A percentile compares a stretch with the other conserved stretches of the same genome.
Conservation (phyloP, 2,888 invertebrate species). For the Fragum fragum region DNA sequence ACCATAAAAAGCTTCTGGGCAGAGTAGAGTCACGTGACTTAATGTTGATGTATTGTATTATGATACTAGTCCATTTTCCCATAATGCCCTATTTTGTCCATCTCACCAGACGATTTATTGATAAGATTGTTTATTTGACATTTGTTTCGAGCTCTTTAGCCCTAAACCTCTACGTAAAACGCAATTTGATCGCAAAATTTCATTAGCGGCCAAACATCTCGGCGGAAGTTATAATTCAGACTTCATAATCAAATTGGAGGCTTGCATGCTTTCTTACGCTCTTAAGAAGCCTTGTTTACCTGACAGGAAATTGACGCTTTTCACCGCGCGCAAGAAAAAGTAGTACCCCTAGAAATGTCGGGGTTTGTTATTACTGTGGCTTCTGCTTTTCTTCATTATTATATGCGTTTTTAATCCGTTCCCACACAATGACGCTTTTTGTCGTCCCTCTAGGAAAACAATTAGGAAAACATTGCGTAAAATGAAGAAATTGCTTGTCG, state of each 20-base stretch:
- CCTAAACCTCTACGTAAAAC: conserved; percentile 35
- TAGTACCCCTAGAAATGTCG: neutral
- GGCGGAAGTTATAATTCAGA: conserved; percentile 61
- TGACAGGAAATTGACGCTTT: conserved; percentile 45
- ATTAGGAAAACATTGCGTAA: no score
- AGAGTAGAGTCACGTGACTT: conserved; percentile 12
- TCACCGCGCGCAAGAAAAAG: conserved; percentile 12
- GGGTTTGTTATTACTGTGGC: neutral
- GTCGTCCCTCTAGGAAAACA: no score
- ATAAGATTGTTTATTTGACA: conserved; percentile 59
- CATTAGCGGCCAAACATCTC: conserved; percentile 54
- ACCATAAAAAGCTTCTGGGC: conserved; percentile 4
- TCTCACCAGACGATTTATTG: conserved; percentile 51
- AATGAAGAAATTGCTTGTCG: no score
- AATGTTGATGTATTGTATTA: conserved; percentile 21
- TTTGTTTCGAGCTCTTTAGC: conserved; percentile 34
- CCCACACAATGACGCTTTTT: no score
- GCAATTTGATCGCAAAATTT: conserved; percentile 61
- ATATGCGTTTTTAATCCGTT: no score
- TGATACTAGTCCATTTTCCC: conserved; percentile 29
- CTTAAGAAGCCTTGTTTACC: conserved; percentile 42
- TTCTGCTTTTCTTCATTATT: no score
- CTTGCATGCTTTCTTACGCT: conserved; percentile 52
- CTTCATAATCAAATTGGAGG: conserved; percentile 58
- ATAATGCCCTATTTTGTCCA: conserved; percentile 30